A percentile compares a stretch with the other conserved stretches of the same genome.
Evolutionary conservation across 2,797 vertebrate genomes (phyloP).

Genomic region (Tolypeutes matacus): DNA sequence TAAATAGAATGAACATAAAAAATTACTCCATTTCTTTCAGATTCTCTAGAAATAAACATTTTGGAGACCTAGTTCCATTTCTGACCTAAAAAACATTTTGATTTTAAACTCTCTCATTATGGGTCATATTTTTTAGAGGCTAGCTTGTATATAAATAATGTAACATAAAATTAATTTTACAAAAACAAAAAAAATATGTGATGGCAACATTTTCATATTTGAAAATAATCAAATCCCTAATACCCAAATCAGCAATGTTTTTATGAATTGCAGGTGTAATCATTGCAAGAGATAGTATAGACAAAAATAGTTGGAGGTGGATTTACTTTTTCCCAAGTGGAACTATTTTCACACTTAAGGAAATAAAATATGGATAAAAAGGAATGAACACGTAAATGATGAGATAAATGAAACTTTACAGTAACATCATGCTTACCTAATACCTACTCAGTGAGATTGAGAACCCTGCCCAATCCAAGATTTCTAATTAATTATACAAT

Average conservation of each 20-base stretch:
- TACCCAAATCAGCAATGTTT: not conserved
- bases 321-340: not conserved
- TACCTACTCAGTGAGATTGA: not conserved
- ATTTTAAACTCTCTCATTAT: constrained; percentile 30
- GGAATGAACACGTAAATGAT: not conserved
- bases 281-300: not conserved
- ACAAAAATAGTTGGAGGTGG: not conserved
- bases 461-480: not conserved
- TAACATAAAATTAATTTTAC: not conserved
- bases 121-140: not conserved
- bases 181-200: not conserved
- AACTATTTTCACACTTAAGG: not conserved
- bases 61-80: not conserved
- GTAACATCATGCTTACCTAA: not conserved
- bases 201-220: not conserved
- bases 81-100: not conserved
- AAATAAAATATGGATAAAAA: not conserved
- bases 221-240: constrained; percentile 28
- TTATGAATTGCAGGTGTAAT: not conserved
- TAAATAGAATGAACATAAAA: not conserved
- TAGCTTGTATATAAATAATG: not conserved
- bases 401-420: not conserved
- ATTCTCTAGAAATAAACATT: not conserved
- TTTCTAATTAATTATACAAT: not conserved
- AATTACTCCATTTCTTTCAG: not conserved